phyloP scores from a whole-genome alignment of 2,888 invertebrate species.

The Argyra leucocephala region DNA sequence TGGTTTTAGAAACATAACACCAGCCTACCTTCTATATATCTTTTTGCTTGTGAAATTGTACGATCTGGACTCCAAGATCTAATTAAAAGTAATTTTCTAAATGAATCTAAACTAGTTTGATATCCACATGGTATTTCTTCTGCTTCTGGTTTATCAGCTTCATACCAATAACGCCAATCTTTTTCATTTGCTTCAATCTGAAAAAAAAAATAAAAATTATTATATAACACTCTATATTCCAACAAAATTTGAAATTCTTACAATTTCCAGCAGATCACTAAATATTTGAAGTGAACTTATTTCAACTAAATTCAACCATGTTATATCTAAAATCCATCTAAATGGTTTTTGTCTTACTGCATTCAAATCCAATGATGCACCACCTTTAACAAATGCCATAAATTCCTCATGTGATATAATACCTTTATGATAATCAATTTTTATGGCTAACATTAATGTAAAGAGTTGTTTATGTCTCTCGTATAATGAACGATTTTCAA shows the following conservation, averaged over 20 bases:
- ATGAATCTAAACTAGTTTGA: constrained; percentile 74
- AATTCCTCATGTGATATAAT: constrained; percentile 83
- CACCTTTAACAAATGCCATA: constrained; percentile 91
- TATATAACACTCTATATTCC: not conserved
- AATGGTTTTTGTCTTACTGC: constrained; percentile 88
- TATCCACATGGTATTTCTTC: constrained; percentile 86
- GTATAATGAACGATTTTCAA: constrained; percentile 84
- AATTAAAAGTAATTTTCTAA: constrained; percentile 75
- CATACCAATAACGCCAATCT: constrained; percentile 85
- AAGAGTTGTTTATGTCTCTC: constrained; percentile 88
- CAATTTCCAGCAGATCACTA: constrained; percentile 65
- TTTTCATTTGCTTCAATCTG: constrained; percentile 75
- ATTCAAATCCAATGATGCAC: constrained; percentile 86
- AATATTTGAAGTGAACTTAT: constrained; percentile 77
- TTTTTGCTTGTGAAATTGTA: constrained; percentile 84
- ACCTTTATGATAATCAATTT: constrained; percentile 79
- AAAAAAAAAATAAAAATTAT: not conserved
- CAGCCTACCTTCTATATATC: constrained; percentile 68
- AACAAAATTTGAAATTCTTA: constrained; percentile 34
- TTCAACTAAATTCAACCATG: constrained; percentile 92
- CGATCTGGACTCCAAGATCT: constrained; percentile 93
- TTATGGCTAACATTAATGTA: constrained; percentile 88
- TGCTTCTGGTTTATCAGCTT: constrained; percentile 85
- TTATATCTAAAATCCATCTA: constrained; percentile 89
- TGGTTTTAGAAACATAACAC: too few species aligned